A percentile compares a stretch with the other conserved stretches of the same genome.
phyloP scores from a whole-genome alignment of 2,888 invertebrate genomes.

The Eupeodes luniger region DNA sequence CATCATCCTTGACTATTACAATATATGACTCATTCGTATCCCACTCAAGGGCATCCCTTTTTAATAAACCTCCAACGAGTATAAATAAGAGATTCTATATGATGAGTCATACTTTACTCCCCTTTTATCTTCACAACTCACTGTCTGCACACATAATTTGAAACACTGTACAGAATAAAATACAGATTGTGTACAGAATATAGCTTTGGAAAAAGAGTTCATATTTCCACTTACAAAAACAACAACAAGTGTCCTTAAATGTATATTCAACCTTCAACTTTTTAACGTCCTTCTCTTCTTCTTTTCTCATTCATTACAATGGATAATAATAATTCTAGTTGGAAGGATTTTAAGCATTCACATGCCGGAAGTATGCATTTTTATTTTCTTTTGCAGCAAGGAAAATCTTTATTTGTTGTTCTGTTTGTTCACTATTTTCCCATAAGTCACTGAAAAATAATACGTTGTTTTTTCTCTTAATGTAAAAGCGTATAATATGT shows the following conservation, averaged over 20 bases:
- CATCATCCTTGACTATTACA: background rate
- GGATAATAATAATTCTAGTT: constrained; percentile 9
- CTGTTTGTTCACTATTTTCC: background rate
- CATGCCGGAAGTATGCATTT: constrained; percentile 25
- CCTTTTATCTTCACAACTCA: background rate
- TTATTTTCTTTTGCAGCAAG: background rate
- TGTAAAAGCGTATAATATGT: constrained; percentile 4
- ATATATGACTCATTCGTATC: constrained; percentile 19
- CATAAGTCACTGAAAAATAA: constrained; percentile 4
- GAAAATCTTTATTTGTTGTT: background rate
- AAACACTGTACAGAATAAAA: background rate
- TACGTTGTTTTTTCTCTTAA: background rate
- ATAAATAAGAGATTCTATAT: constrained; percentile 29
- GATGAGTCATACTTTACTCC: constrained; percentile 12
- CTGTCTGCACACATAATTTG: background rate
- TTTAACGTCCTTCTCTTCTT: background rate
- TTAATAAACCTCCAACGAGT: background rate
- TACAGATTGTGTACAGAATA: background rate
- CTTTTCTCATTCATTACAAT: constrained; percentile 19
- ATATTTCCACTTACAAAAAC: constrained; percentile 42
- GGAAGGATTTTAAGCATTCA: constrained; percentile 14
- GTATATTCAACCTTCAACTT: constrained; percentile 56
- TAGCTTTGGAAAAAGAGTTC: background rate
- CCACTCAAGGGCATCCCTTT: constrained; percentile 32
- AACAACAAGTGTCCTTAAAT: constrained; percentile 63